A percentile compares a stretch with the other conserved stretches of the same genome.
These are phyloP conservation scores for Champsocephalus gunnari DNA, from an alignment of 2,797 vertebrate species.

Conservation along the genomic window DNA sequence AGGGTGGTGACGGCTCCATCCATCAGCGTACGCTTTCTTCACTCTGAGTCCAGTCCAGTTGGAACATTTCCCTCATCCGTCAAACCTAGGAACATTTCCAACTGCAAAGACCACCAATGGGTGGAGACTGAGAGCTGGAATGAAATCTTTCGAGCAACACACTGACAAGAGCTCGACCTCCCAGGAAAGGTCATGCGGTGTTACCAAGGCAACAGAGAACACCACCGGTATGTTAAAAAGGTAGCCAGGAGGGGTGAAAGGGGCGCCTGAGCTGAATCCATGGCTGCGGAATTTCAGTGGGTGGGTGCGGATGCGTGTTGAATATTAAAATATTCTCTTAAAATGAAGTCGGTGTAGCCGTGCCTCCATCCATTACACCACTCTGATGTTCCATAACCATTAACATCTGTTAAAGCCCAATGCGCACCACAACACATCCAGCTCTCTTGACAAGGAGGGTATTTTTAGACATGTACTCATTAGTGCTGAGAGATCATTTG, in stretches of 20 bases:
- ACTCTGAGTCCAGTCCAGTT: constrained; percentile 58
- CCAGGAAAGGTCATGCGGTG: constrained; percentile 70
- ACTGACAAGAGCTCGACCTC: constrained; percentile 73
- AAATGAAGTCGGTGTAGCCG: constrained; percentile 62
- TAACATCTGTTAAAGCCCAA: constrained; percentile 83
- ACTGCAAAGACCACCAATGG: constrained; percentile 68
- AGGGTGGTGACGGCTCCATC: constrained; percentile 68
- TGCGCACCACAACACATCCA: constrained; percentile 74
- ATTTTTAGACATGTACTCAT: constrained; percentile 87
- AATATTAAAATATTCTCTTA: constrained; percentile 71
- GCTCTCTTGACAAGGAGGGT: constrained; percentile 76
- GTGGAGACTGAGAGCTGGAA: constrained; percentile 32
- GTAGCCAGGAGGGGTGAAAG: constrained; percentile 38
- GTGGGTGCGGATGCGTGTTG: constrained; percentile 60
- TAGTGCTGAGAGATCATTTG: constrained; percentile 83
- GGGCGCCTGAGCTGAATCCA: constrained; percentile 53
- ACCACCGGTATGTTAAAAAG: constrained; percentile 75
- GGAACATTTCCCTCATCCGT: constrained; percentile 72
- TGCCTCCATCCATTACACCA: constrained; percentile 70
- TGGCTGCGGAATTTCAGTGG: constrained; percentile 67
- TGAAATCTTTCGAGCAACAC: constrained; percentile 69
- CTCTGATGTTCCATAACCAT: constrained; percentile 78
- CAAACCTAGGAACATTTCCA: constrained; percentile 62
- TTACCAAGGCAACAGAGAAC: constrained; percentile 77
- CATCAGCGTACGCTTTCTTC: constrained; percentile 72